Evolutionary conservation across 2,888 invertebrate species (phyloP).

Genomic region (Lithodes maja): DNA sequence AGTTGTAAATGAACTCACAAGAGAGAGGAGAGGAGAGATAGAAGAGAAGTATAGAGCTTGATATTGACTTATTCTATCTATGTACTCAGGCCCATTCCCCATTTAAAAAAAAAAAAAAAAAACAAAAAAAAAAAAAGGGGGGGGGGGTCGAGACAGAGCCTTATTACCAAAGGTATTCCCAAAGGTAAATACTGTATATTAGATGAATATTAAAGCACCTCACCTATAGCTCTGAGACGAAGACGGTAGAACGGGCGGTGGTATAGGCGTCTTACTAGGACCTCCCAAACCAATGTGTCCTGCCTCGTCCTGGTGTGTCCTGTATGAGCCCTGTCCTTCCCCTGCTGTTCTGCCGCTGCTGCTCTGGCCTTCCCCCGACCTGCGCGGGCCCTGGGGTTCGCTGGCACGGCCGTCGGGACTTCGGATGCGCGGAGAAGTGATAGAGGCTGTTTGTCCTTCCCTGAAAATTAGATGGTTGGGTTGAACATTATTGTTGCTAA

Average conservation of each 20-base stretch:
- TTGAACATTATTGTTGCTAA: too few species aligned
- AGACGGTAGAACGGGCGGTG: neutral
- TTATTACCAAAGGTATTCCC: too few species aligned
- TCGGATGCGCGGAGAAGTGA: neutral
- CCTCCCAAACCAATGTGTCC: neutral
- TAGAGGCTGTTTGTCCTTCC: neutral
- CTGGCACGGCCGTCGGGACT: constrained; percentile 2
- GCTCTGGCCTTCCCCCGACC: neutral
- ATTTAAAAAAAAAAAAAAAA: too few species aligned
- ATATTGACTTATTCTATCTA: too few species aligned
- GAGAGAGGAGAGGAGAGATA: too few species aligned
- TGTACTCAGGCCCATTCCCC: too few species aligned
- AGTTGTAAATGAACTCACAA: too few species aligned
- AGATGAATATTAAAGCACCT: neutral
- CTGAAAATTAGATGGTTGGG: neutral
- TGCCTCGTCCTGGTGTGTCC: neutral
- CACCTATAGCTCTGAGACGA: neutral
- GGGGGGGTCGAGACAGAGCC: too few species aligned
- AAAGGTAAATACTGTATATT: neutral
- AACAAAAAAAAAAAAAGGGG: too few species aligned
- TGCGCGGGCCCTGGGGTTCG: neutral
- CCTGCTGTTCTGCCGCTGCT: too few species aligned
- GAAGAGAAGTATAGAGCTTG: too few species aligned
- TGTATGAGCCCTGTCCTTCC: too few species aligned
- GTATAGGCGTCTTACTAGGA: neutral